A percentile compares a stretch with the other conserved stretches of the same genome.
Evolutionary conservation across 1,140 invertebrate species (phyloP).

Genomic region (Dermatophagoides farinae): DNA sequence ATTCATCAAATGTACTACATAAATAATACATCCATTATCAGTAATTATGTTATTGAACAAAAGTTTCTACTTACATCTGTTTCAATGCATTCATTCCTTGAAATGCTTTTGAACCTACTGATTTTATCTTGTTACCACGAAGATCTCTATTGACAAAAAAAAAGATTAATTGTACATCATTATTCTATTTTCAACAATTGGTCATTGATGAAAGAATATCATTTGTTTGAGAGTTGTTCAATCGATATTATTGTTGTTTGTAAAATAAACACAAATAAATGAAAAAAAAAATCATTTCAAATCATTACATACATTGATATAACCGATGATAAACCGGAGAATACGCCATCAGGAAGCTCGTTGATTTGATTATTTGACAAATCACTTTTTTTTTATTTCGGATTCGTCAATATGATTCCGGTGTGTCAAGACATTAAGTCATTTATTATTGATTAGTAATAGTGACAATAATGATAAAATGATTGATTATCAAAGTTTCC

Average conservation of each 20-base stretch:
- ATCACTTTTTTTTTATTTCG: conserved; percentile 19
- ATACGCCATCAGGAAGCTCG: conserved; percentile 24
- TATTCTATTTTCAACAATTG: too few relatives aligned
- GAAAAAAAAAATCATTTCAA: background rate
- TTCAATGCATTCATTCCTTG: conserved; percentile 22
- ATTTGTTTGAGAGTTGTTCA: background rate
- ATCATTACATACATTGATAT: conserved; percentile 18
- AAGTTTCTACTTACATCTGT: conserved; percentile 23
- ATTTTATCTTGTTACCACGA: conserved; percentile 18
- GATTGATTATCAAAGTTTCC: too few relatives aligned
- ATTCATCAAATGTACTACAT: conserved; percentile 30
- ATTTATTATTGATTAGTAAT: too few relatives aligned
- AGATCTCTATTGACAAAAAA: conserved; percentile 21
- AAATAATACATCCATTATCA: background rate
- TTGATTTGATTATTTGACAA: conserved; percentile 25
- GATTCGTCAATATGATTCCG: background rate
- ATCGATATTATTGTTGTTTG: background rate
- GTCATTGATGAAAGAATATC: background rate
- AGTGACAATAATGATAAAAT: too few relatives aligned
- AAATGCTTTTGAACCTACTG: conserved; percentile 22
- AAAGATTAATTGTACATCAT: too few relatives aligned
- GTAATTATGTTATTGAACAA: background rate
- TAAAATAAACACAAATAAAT: background rate
- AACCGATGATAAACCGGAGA: conserved; percentile 18
- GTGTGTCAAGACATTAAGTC: background rate